A percentile compares a stretch with the other conserved stretches of the same genome.
Evolutionary conservation across 1,140 invertebrate genomes (phyloP).

Genomic region (Drepana arcuata): DNA sequence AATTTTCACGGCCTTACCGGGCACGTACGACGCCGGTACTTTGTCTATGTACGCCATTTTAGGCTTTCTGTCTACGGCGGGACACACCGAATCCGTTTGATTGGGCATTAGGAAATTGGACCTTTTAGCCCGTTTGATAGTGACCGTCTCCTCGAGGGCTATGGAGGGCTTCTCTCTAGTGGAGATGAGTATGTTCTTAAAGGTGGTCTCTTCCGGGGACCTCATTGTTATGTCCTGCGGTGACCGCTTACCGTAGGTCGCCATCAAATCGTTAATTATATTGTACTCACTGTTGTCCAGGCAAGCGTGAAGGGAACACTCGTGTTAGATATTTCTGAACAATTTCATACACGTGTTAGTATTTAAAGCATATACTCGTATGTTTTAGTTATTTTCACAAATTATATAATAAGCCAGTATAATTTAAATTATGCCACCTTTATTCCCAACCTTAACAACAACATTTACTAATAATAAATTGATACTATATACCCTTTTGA

Average conservation of each 20-base stretch:
- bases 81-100: conserved; percentile 46
- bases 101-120: conserved; percentile 42
- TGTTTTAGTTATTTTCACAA: too few relatives aligned
- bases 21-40: conserved; percentile 41
- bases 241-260: conserved; percentile 45
- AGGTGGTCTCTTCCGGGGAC: conserved; percentile 51
- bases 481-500: too few relatives aligned
- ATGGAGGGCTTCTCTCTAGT: conserved; percentile 52
- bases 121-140: conserved; percentile 40
- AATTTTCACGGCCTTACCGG: conserved; percentile 58
- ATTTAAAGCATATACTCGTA: too few relatives aligned
- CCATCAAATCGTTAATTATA: conserved; percentile 32
- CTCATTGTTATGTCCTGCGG: conserved; percentile 50
- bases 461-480: too few relatives aligned
- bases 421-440: too few relatives aligned
- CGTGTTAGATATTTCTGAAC: conserved; percentile 38
- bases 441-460: too few relatives aligned
- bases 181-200: conserved; percentile 59
- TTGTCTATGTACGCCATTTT: conserved; percentile 54
- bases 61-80: conserved; percentile 32
- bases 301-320: conserved; percentile 42
- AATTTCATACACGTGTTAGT: too few relatives aligned
- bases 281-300: conserved; percentile 61
- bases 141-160: conserved; percentile 47
- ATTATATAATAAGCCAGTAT: too few relatives aligned